Evolutionary conservation across 2,797 vertebrate genomes (phyloP).

Genomic region (Delichon dasypus): DNA sequence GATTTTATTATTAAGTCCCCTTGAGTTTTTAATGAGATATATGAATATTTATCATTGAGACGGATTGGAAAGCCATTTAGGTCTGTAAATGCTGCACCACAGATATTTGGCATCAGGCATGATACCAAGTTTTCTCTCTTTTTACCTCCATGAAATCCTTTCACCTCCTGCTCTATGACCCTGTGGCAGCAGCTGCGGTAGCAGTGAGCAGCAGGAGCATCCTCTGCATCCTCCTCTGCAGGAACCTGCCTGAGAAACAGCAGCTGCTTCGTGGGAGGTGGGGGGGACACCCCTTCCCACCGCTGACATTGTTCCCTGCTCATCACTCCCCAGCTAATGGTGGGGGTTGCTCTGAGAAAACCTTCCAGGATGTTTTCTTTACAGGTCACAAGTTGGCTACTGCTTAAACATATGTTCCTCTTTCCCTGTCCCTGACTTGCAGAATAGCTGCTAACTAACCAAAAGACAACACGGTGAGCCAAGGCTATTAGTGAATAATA

Average conservation of each 20-base stretch:
- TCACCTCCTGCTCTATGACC: neutral
- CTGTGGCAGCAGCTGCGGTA: neutral
- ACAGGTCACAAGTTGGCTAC: conserved; percentile 43
- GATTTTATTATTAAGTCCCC: neutral
- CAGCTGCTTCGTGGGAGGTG: neutral
- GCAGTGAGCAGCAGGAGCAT: neutral
- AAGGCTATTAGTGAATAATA: conserved; percentile 65
- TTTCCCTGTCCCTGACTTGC: conserved; percentile 21
- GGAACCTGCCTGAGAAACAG: neutral
- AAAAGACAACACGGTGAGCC: conserved; percentile 59
- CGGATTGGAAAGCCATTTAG: neutral
- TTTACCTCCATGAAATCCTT: neutral
- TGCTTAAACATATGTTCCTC: conserved; percentile 49
- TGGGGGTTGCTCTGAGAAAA: neutral
- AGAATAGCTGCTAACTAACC: conserved; percentile 67
- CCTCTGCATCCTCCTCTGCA: neutral
- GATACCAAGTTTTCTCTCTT: neutral
- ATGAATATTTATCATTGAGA: neutral
- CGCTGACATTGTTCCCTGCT: neutral
- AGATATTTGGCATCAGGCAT: neutral
- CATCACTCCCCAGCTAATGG: neutral
- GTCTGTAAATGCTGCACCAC: neutral
- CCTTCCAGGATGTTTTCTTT: neutral
- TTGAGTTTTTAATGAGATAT: conserved; percentile 16
- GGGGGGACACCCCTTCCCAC: neutral